Conservation (phyloP, 2,113 vertebrate species). For the Xiphorhynchus elegans region DNA sequence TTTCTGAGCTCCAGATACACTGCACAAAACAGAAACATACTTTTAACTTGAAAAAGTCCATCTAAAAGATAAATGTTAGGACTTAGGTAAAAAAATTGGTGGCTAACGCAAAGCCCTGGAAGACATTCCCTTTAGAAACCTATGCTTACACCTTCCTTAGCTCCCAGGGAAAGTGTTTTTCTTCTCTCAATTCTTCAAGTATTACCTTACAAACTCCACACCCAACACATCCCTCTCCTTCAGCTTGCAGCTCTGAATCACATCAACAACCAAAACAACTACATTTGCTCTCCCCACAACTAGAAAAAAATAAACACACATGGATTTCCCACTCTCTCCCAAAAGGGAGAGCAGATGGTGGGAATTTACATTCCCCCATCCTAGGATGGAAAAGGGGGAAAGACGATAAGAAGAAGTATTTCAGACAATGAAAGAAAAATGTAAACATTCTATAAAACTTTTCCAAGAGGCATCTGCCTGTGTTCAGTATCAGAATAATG, state of each 20-base stretch:
- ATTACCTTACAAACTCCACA: not conserved
- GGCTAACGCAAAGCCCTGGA: not conserved
- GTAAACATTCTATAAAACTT: not conserved
- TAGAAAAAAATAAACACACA: not conserved
- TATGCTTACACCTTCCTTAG: not conserved
- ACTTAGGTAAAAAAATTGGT: not conserved
- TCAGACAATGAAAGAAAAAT: not conserved
- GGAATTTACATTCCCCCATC: not conserved
- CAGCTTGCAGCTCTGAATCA: not conserved
- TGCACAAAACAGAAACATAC: constrained; percentile 12
- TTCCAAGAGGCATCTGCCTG: not conserved
- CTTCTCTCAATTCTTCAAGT: not conserved
- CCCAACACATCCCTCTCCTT: not conserved
- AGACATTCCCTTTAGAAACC: not conserved
- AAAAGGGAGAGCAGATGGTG: not conserved
- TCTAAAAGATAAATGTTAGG: not conserved
- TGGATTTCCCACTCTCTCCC: not conserved
- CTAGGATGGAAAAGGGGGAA: not conserved
- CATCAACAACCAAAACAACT: not conserved
- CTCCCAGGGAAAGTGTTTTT: not conserved
- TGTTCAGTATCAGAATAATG: not conserved
- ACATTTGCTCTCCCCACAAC: accelerated
- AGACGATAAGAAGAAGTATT: not conserved
- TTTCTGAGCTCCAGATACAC: constrained; percentile 41
- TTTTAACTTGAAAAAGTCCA: not conserved